Evolutionary conservation across 92 coral and sea anemone species (phyloP).

Genomic region (Epizoanthus scotinus): DNA sequence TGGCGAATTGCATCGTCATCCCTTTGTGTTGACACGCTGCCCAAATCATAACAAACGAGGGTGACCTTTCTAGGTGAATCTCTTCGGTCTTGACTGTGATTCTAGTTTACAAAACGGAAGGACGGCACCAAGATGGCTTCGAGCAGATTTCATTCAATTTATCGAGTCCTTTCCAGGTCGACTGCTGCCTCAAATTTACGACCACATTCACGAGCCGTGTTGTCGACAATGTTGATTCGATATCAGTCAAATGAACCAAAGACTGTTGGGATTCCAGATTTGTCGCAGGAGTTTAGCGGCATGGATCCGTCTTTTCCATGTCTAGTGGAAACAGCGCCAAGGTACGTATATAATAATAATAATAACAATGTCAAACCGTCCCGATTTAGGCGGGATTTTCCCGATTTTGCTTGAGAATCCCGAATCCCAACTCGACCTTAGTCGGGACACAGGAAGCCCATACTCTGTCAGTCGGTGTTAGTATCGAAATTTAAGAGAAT

Average conservation of each 20-base stretch:
- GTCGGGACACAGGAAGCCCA: too few relatives aligned
- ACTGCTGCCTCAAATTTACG: neutral
- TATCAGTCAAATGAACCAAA: conserved; percentile 34
- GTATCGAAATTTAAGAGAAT: too few relatives aligned
- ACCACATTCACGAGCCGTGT: neutral
- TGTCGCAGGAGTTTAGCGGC: conserved; percentile 81
- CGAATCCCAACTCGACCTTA: too few relatives aligned
- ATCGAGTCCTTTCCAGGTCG: neutral
- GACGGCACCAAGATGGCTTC: neutral
- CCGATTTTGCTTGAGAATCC: too few relatives aligned
- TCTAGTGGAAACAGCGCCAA: conserved; percentile 63
- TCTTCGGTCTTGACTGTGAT: neutral
- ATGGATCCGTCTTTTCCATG: conserved; percentile 82
- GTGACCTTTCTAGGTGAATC: neutral
- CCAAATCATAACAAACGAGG: neutral
- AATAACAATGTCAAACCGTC: too few relatives aligned
- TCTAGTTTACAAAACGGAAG: neutral
- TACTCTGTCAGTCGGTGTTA: too few relatives aligned
- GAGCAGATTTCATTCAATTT: conserved; percentile 5
- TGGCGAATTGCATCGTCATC: neutral
- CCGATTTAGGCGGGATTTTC: too few relatives aligned
- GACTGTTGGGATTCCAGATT: conserved; percentile 74
- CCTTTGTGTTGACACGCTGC: neutral
- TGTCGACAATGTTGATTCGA: neutral
- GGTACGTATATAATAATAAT: too few relatives aligned